Conservation (phyloP, 2,797 vertebrate genomes). For the Leptoclinus maculatus region DNA sequence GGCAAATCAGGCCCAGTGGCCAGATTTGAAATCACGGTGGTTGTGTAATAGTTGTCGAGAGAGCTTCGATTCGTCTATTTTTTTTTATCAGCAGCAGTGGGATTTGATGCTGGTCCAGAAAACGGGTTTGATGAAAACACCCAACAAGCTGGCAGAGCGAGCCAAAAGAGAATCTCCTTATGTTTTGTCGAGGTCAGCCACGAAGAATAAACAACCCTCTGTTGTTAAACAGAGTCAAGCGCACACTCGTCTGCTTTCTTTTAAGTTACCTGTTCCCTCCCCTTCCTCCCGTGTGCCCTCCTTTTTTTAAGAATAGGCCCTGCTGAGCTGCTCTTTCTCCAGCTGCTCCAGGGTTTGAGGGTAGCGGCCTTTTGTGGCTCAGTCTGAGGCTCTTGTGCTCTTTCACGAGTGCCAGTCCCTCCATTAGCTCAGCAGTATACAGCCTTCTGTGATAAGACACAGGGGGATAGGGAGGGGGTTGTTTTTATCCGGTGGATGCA, state of each 20-base stretch:
- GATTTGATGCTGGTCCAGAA: neutral
- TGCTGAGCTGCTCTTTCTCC: conserved; percentile 63
- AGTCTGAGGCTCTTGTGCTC: conserved; percentile 37
- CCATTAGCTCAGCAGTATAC: conserved; percentile 63
- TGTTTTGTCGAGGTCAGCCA: neutral
- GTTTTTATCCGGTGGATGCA: conserved; percentile 63
- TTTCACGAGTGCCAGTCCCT: conserved; percentile 61
- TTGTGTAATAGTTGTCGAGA: conserved; percentile 23
- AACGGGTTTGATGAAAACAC: neutral
- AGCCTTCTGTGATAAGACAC: conserved; percentile 40
- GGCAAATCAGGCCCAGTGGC: conserved; percentile 6
- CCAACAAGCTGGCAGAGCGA: too few relatives aligned
- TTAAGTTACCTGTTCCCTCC: conserved; percentile 18
- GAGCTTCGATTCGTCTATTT: neutral
- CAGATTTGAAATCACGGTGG: conserved; percentile 15
- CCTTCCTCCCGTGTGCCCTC: conserved; percentile 36
- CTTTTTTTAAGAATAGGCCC: conserved; percentile 77
- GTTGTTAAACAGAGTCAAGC: conserved; percentile 55
- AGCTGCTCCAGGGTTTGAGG: conserved; percentile 68
- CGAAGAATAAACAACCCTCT: conserved; percentile 43
- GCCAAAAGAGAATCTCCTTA: neutral
- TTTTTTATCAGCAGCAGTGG: neutral
- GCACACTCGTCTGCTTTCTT: conserved; percentile 44
- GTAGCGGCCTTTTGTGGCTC: conserved; percentile 64
- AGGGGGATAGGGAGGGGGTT: neutral